Base-by-base conservation (phyloP, 2,888 invertebrate genomes). In the Amphiduros pacificus region DNA sequence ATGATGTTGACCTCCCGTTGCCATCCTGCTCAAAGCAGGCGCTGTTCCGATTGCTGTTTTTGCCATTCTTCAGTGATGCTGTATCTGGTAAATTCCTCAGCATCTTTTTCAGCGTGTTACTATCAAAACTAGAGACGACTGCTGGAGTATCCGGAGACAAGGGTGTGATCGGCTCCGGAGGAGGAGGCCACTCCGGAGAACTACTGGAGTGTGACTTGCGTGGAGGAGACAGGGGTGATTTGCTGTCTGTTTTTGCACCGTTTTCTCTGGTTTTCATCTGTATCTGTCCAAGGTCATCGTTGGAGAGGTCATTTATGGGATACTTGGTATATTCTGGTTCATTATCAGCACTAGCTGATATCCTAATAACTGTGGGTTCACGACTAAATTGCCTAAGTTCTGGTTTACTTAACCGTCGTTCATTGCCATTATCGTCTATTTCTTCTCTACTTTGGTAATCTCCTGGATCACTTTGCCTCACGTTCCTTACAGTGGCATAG, bases 101-200 rank as follows among this genome's bases (percentile, higher is more conserved):
- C 92, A 96, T 94, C 69, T 93, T 88, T 83, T 95, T 94, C 73
- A 96, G 86, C 9, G 94, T 94, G 78, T 89, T 90, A 77, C 91
- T 90, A 83, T 93, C 93, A 83, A 90, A 82, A 63, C 80, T 82
- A 66, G 84, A 77, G 70, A 73, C 62, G 73, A 76, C 48, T 74
- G 76, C 60, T 74, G 69, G 44, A 74, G 77, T 50, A 32, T 65
- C 63, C 6, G 64, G 59, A 11, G 60, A 54, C 11, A 29, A 55
- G 9, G 59, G 55, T 17, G 54, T 36, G 31, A 58, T 50, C 26
- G 57, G 48, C 31, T 78, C 78, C 9, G 79, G 77, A 14, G 79
- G 79, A 49, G 78, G 74, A 24, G 75, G 77, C 76, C 77, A 77
- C 63, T 78, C 78, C 0, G 77, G 76, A 17, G 77, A 77, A 26